These are phyloP conservation scores for Dasyurus viverrinus DNA, from an alignment of 2,113 vertebrate genomes.

Conservation along the genomic window DNA sequence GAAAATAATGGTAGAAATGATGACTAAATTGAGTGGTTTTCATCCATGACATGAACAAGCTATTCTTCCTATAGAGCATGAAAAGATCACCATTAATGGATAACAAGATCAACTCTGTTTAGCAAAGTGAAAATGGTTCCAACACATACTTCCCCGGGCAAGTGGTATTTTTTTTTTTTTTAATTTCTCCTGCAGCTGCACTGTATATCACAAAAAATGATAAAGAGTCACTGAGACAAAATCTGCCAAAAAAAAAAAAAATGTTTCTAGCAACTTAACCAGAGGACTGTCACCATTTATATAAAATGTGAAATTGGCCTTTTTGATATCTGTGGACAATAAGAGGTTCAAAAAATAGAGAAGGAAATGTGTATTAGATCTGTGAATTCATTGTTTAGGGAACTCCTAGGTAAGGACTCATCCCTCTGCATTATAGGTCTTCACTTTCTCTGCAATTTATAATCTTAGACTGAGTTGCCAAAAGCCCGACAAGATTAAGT, in stretches of 20 bases:
- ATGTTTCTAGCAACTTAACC: neutral
- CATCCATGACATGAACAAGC: neutral
- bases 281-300: neutral
- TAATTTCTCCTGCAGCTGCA: neutral
- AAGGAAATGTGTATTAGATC: neutral
- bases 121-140: constrained; percentile 48
- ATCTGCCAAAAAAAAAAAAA: neutral
- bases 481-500: neutral
- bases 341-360: neutral
- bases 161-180: neutral
- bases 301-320: neutral
- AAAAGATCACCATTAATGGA: neutral
- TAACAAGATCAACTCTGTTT: neutral
- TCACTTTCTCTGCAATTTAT: neutral
- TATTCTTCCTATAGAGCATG: neutral
- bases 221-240: constrained; percentile 1
- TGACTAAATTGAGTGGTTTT: neutral
- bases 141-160: constrained; percentile 19
- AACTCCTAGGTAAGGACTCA: neutral
- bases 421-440: neutral
- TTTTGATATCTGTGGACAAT: neutral
- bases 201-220: neutral
- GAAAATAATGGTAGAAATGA: neutral
- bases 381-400: neutral
- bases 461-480: neutral